Conservation (phyloP, 2,113 vertebrate genomes). For the Cyprinus carpio region DNA sequence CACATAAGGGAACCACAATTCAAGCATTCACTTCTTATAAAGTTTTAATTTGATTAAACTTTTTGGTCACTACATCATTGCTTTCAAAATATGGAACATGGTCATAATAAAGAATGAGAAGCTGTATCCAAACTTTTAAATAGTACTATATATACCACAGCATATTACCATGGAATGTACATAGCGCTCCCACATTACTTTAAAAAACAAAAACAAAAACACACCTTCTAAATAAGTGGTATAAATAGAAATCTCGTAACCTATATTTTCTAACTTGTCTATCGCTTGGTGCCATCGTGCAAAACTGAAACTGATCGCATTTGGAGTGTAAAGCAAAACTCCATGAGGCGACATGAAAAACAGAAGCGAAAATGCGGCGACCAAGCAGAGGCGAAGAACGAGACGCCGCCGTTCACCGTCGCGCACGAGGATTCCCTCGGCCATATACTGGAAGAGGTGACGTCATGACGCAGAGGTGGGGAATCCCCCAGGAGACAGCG, state of each 20-base stretch:
- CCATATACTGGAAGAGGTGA: slow-evolving; percentile 51
- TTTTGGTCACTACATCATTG: not conserved
- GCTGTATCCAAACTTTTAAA: no score
- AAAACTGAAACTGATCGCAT: not conserved
- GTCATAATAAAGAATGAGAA: not conserved
- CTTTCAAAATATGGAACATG: not conserved
- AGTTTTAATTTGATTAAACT: not conserved
- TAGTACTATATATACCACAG: no score
- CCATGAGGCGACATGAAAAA: not conserved
- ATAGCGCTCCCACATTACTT: no score
- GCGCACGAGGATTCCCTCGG: slow-evolving; percentile 48
- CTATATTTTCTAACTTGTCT: not conserved
- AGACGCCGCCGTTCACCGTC: not conserved
- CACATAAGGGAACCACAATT: not conserved
- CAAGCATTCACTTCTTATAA: not conserved
- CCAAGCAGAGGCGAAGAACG: not conserved
- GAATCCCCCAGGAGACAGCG: slow-evolving; percentile 35
- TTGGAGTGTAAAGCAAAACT: not conserved
- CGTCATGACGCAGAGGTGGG: slow-evolving; percentile 48
- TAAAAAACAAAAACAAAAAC: no score
- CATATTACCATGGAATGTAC: no score
- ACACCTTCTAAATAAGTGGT: no score
- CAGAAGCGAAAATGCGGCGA: slow-evolving; percentile 14
- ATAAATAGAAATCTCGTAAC: not conserved
- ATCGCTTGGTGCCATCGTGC: not conserved